Percentiles rank a stretch among this genome's conserved stretches.
Evolutionary conservation across 2,113 vertebrate genomes (phyloP).

Genomic region (Crotalus tigris): DNA sequence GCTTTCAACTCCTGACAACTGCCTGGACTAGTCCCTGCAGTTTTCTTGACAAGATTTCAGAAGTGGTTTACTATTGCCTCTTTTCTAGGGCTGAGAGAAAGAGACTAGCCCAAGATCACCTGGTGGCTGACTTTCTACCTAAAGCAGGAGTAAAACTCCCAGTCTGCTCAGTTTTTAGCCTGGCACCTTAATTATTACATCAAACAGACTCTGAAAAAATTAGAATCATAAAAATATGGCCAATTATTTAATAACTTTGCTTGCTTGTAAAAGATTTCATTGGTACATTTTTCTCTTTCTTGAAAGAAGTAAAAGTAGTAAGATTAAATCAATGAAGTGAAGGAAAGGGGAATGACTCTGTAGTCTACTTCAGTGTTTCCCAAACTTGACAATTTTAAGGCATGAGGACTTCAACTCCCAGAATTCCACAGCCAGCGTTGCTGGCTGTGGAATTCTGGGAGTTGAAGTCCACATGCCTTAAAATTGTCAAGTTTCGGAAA

Average conservation of each 20-base stretch:
- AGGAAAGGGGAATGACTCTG: conserved; percentile 38
- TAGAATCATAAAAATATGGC: background rate
- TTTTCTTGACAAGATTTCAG: background rate
- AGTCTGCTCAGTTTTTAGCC: background rate
- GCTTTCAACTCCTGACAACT: background rate
- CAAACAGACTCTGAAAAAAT: background rate
- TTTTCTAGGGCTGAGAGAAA: background rate
- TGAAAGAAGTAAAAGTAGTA: conserved; percentile 30
- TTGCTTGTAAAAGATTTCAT: conserved; percentile 23
- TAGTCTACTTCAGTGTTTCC: conserved; percentile 37
- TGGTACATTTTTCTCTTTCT: conserved; percentile 44
- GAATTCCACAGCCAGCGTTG: no score
- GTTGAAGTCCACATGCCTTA: no score
- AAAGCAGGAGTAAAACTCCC: background rate
- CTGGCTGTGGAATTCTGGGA: no score
- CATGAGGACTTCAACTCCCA: no score
- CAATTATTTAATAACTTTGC: background rate
- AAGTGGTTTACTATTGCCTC: background rate
- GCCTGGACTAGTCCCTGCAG: background rate
- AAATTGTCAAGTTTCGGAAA: no score
- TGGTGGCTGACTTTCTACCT: background rate
- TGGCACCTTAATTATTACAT: background rate
- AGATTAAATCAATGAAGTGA: conserved; percentile 3
- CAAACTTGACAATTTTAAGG: no score
- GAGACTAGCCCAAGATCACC: background rate